A percentile compares a stretch with the other conserved stretches of the same genome.
Evolutionary conservation across 2,888 invertebrate genomes (phyloP).

Genomic region (Hydraecia micacea): DNA sequence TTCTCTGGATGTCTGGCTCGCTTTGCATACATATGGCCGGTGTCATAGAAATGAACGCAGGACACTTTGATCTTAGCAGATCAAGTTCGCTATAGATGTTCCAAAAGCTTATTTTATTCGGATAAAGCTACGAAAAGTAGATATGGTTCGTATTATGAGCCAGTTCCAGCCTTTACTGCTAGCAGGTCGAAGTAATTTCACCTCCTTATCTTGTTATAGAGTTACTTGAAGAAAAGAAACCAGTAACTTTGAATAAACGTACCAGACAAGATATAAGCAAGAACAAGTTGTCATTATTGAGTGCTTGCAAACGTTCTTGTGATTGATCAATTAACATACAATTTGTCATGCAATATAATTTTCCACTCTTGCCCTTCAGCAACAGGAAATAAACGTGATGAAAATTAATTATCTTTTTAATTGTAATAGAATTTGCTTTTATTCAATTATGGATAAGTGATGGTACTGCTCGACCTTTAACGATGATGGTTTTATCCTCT

Average conservation of each 20-base stretch:
- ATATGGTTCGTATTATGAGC: conserved; percentile 21
- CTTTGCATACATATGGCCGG: conserved; percentile 48
- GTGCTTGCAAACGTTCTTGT: neutral
- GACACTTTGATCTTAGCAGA: conserved; percentile 54
- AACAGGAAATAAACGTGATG: neutral
- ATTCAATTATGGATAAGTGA: neutral
- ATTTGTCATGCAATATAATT: neutral
- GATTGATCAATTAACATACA: conserved; percentile 13
- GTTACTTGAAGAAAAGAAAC: neutral
- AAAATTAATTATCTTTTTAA: neutral
- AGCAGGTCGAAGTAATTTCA: conserved; percentile 2
- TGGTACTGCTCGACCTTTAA: neutral
- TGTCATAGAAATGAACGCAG: conserved; percentile 46
- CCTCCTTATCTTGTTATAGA: conserved; percentile 18
- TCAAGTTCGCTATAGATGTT: conserved; percentile 42
- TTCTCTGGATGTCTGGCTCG: conserved; percentile 21
- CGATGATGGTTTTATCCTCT: neutral
- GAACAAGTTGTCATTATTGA: neutral
- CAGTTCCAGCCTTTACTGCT: conserved; percentile 8
- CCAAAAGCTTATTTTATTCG: conserved; percentile 29
- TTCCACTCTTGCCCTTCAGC: neutral
- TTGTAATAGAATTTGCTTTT: neutral
- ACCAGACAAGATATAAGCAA: neutral
- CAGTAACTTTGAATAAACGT: neutral
- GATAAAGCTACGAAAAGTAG: conserved; percentile 6